Conservation (phyloP, 2,797 vertebrate species). For the Sylvia borin region DNA sequence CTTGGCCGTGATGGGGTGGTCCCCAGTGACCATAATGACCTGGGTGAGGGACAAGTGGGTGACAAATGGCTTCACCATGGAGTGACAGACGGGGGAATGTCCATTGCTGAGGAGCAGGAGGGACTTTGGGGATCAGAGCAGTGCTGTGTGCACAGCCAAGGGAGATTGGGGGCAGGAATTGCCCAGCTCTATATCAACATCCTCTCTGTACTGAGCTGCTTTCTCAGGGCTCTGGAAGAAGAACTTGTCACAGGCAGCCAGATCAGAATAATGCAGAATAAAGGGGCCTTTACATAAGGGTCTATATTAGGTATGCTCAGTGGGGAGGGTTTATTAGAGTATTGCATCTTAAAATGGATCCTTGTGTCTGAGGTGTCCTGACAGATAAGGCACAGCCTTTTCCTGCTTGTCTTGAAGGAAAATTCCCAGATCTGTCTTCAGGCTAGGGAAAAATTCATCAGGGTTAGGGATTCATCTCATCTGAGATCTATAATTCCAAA, state of each 20-base stretch:
- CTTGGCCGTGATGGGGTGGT: conserved; percentile 83
- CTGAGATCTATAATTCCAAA: neutral
- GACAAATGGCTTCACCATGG: neutral
- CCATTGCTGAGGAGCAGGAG: neutral
- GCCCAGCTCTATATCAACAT: neutral
- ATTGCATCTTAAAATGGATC: neutral
- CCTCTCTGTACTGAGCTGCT: neutral
- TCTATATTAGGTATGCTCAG: neutral
- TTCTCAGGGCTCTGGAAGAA: neutral
- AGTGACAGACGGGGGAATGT: no score
- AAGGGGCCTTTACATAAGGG: neutral
- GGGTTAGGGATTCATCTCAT: neutral
- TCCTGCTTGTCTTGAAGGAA: neutral
- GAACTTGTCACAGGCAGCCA: neutral
- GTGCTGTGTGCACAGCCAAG: neutral
- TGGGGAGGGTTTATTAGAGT: neutral
- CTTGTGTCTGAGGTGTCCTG: neutral
- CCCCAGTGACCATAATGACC: conserved; percentile 84
- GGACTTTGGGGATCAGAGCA: neutral
- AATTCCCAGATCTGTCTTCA: neutral
- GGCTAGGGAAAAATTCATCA: neutral
- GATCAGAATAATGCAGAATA: neutral
- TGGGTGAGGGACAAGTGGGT: conserved; percentile 28
- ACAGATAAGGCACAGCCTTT: neutral
- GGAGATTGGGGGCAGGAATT: neutral